Conservation (phyloP, 64 coral and sea anemone genomes). For the Montipora sp. region DNA sequence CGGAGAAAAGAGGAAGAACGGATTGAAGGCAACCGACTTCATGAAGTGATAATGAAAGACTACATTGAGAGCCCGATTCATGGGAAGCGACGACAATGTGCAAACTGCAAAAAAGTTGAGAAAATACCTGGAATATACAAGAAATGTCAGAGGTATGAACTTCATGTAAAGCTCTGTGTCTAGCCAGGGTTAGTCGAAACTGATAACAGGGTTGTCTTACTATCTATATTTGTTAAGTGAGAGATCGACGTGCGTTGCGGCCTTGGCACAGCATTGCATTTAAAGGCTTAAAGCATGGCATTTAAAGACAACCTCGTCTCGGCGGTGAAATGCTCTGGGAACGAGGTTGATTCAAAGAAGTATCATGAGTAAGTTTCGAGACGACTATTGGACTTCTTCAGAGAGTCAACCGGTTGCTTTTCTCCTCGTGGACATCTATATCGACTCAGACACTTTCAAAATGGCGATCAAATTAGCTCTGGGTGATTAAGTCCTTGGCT, state of each 20-base stretch:
- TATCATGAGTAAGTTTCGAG: not conserved
- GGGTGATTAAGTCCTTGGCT: no score
- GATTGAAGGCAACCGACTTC: slow-evolving; percentile 2
- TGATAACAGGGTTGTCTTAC: no score
- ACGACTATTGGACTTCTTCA: no score
- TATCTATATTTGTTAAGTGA: no score
- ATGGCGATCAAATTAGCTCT: no score
- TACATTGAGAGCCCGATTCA: not conserved
- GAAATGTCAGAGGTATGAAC: slow-evolving; percentile 63
- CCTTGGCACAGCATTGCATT: no score
- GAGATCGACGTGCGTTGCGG: no score
- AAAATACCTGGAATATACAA: slow-evolving; percentile 42
- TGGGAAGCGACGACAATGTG: slow-evolving; percentile 28
- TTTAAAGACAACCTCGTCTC: not conserved
- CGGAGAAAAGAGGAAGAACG: slow-evolving; percentile 35
- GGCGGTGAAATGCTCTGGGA: not conserved
- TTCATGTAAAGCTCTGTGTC: not conserved
- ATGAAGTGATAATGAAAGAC: slow-evolving; percentile 36
- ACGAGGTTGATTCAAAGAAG: not conserved
- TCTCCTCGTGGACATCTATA: no score
- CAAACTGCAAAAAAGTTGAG: slow-evolving; percentile 65
- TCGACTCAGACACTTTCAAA: no score
- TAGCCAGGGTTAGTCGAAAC: not conserved
- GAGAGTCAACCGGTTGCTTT: no score
- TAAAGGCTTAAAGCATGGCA: not conserved